Percentiles rank a stretch among this genome's conserved stretches.
phyloP scores from a whole-genome alignment of 2,113 vertebrate species.

The Micronisus gabar region DNA sequence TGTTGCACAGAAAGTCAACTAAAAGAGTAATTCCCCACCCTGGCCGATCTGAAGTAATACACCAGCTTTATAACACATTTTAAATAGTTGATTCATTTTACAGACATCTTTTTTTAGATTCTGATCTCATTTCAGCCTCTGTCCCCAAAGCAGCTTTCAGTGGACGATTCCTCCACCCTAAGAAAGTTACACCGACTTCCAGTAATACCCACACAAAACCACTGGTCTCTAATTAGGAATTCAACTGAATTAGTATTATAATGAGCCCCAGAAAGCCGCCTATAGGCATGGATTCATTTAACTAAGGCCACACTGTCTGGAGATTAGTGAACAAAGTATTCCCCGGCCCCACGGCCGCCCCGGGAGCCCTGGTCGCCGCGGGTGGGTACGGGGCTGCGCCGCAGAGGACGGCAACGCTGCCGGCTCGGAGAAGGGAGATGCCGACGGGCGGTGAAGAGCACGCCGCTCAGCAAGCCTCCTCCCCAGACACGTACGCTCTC shows the following conservation, averaged over 20 bases:
- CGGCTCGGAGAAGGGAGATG: rapidly evolving
- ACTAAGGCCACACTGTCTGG: neutral
- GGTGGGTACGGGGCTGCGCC: neutral
- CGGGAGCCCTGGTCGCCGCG: rapidly evolving
- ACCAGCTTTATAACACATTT: neutral
- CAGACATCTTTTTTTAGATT: neutral
- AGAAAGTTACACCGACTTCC: neutral
- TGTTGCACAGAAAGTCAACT: neutral
- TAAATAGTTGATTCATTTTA: neutral
- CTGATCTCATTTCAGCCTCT: neutral
- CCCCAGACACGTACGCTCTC: rapidly evolving
- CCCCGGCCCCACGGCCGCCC: rapidly evolving
- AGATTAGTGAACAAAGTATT: neutral
- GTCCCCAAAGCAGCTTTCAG: neutral
- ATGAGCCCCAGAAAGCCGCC: slow-evolving; percentile 33
- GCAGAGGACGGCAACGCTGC: neutral
- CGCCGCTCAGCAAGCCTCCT: neutral
- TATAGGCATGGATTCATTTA: slow-evolving; percentile 33
- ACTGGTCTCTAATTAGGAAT: slow-evolving; percentile 24
- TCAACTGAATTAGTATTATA: slow-evolving; percentile 25
- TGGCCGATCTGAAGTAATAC: neutral
- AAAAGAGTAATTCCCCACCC: neutral
- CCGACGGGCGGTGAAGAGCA: neutral
- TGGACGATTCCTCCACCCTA: neutral
- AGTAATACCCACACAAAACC: neutral